These are phyloP conservation scores for Orthonyx spaldingii DNA, from an alignment of 2,113 vertebrate genomes.

Conservation along the genomic window DNA sequence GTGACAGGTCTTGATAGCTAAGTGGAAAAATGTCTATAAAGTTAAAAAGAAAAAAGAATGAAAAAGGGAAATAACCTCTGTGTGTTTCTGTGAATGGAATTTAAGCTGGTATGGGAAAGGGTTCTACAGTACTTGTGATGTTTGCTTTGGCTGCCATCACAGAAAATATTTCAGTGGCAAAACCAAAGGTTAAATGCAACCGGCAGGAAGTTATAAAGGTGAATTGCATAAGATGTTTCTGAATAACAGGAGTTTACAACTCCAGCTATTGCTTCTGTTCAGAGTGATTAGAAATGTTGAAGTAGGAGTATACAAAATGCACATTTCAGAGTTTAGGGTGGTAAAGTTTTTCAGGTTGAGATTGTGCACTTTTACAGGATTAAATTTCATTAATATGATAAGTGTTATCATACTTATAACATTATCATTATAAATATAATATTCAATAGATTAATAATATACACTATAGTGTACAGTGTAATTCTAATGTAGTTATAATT, in stretches of 20 bases:
- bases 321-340: neutral
- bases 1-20: neutral
- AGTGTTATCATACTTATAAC: neutral
- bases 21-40: neutral
- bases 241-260: slow-evolving; percentile 28
- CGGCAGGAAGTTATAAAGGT: slow-evolving; percentile 45
- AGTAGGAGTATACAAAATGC: neutral
- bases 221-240: neutral
- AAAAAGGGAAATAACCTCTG: neutral
- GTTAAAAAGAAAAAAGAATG: neutral
- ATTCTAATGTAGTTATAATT: too few relatives aligned
- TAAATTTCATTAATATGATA: neutral
- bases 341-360: neutral
- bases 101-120: slow-evolving; percentile 22
- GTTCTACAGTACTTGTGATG: neutral
- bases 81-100: neutral
- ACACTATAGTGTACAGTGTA: too few relatives aligned
- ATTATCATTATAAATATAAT: neutral
- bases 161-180: slow-evolving; percentile 31
- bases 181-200: slow-evolving; percentile 44
- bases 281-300: neutral
- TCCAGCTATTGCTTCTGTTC: neutral
- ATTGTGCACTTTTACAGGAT: neutral
- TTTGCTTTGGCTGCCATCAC: slow-evolving; percentile 19
- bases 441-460: too few relatives aligned